Evolutionary conservation across 2,113 vertebrate genomes (phyloP).

Genomic region (Motacilla tschutschensis): DNA sequence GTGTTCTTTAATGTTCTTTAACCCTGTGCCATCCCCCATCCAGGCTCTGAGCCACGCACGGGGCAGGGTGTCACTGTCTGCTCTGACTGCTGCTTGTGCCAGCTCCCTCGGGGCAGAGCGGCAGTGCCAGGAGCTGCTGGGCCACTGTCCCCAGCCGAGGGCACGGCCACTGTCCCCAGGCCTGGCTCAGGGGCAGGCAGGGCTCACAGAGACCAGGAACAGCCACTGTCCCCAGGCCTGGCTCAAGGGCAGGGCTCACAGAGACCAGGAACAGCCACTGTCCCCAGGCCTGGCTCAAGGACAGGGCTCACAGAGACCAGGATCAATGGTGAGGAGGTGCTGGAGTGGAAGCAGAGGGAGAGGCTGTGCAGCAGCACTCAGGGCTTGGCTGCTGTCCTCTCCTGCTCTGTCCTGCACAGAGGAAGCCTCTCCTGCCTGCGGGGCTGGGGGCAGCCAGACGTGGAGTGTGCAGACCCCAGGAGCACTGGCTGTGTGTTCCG

Average conservation of each 20-base stretch:
- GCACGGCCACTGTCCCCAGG: not conserved
- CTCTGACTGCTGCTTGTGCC: not conserved
- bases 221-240: too few relatives aligned
- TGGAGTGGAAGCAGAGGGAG: not conserved
- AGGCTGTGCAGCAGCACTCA: not conserved
- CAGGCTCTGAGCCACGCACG: not conserved
- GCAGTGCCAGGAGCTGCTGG: not conserved
- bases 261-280: too few relatives aligned
- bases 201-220: too few relatives aligned
- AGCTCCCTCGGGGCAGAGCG: not conserved
- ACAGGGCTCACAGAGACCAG: not conserved
- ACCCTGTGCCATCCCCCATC: not conserved
- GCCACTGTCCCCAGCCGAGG: not conserved
- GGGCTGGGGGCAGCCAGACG: not conserved
- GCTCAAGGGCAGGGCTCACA: too few relatives aligned
- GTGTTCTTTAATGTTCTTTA: too few relatives aligned
- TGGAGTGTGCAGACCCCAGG: accelerated
- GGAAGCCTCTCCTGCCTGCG: not conserved
- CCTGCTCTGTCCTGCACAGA: not conserved
- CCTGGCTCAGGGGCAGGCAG: too few relatives aligned
- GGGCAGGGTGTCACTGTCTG: not conserved
- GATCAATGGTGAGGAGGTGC: constrained; percentile 28
- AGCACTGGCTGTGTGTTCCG: not conserved
- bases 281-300: too few relatives aligned
- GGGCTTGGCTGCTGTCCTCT: not conserved